Percentiles rank a stretch among this genome's conserved stretches.
Evolutionary conservation across 1,140 invertebrate genomes (phyloP).

Genomic region (Drosophila tani): DNA sequence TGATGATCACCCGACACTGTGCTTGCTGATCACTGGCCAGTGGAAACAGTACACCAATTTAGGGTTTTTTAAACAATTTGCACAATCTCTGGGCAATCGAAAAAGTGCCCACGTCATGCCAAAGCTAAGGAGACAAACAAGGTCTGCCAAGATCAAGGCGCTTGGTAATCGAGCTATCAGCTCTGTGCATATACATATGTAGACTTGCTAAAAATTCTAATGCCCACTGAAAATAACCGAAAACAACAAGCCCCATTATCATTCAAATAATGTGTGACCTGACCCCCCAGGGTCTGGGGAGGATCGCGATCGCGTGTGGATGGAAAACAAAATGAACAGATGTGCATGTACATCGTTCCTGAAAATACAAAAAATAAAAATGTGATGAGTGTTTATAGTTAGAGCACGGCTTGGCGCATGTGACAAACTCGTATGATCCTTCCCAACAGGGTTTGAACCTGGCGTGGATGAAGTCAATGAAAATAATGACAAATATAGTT

Average conservation of each 20-base stretch:
- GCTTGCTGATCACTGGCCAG: constrained; percentile 6
- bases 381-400: not conserved
- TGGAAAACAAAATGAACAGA: constrained; percentile 35
- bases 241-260: constrained; percentile 72
- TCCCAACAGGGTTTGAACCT: no score
- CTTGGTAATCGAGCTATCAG: constrained; percentile 59
- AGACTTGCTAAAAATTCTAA: constrained; percentile 46
- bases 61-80: constrained; percentile 20
- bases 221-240: constrained; percentile 47
- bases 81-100: constrained; percentile 7
- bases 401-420: not conserved
- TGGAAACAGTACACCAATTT: constrained; percentile 22
- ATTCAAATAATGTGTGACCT: constrained; percentile 51
- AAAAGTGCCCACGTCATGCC: constrained; percentile 59
- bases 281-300: constrained; percentile 54
- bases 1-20: constrained; percentile 12
- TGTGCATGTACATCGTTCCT: constrained; percentile 21
- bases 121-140: constrained; percentile 67
- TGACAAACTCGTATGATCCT: no score
- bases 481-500: no score
- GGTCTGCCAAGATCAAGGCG: constrained; percentile 77
- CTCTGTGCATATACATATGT: constrained; percentile 51
- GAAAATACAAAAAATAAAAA: constrained; percentile 1
- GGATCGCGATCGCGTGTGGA: constrained; percentile 41
- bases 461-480: no score